These are phyloP conservation scores for Penaeus monodon DNA, from an alignment of 2,888 invertebrate genomes.

Conservation along the genomic window DNA sequence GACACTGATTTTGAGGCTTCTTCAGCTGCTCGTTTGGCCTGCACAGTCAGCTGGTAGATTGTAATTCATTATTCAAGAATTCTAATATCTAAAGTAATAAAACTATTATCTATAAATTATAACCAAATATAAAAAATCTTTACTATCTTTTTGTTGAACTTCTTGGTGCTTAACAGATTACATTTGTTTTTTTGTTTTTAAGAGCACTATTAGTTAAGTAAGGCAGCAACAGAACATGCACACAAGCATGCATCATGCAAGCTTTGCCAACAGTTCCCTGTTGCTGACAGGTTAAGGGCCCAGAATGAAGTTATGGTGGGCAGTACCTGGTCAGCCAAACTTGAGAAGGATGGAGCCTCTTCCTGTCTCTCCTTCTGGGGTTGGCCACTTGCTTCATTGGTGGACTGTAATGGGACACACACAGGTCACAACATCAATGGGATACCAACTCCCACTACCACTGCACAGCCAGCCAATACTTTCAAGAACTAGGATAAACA, in stretches of 20 bases:
- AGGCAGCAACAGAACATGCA: constrained; percentile 26
- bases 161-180: too few relatives aligned
- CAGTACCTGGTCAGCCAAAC: constrained; percentile 58
- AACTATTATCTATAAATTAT: too few relatives aligned
- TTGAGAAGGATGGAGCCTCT: constrained; percentile 49
- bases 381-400: constrained; percentile 47
- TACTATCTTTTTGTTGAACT: not conserved
- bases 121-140: not conserved
- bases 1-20: constrained; percentile 61
- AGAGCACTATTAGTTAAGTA: not conserved
- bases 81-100: too few relatives aligned
- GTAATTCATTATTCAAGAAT: not conserved
- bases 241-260: constrained; percentile 32
- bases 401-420: constrained; percentile 53
- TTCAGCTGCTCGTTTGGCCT: constrained; percentile 65
- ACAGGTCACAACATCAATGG: constrained; percentile 56
- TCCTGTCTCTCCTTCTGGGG: constrained; percentile 51
- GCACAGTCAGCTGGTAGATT: constrained; percentile 60
- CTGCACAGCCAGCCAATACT: constrained; percentile 10
- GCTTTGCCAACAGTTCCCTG: not conserved
- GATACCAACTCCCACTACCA: constrained; percentile 30
- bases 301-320: constrained; percentile 16
- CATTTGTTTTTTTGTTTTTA: too few relatives aligned
- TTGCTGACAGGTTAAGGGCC: constrained; percentile 16
- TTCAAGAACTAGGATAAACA: not conserved